Evolutionary conservation across 2,113 vertebrate genomes (phyloP).

Genomic region (Daphoenositta chrysoptera): DNA sequence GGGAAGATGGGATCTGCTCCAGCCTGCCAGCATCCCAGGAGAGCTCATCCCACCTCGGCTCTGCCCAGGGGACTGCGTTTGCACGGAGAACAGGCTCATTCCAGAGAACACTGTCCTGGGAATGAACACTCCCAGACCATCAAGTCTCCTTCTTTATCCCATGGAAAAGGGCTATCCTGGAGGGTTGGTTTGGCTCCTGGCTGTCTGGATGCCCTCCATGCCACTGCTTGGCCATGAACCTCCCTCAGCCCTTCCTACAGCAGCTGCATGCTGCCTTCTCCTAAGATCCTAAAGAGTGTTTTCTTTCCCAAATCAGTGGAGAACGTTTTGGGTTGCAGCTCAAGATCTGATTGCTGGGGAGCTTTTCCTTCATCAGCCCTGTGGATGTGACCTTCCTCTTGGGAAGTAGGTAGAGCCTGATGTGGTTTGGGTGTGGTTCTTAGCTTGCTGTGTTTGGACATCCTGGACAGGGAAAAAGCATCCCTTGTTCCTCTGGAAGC

Average conservation of each 20-base stretch:
- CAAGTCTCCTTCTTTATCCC: background rate
- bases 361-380: background rate
- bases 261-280: background rate
- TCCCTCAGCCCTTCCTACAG: background rate
- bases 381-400: background rate
- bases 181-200: background rate
- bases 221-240: rapidly evolving
- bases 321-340: background rate
- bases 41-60: background rate
- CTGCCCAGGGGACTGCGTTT: background rate
- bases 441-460: rapidly evolving
- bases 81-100: rapidly evolving
- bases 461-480: background rate
- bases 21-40: background rate
- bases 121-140: background rate
- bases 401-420: background rate
- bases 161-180: background rate
- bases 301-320: background rate
- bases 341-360: background rate
- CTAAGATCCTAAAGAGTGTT: background rate
- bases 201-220: background rate
- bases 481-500: background rate
- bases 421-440: background rate
- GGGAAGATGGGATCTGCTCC: background rate
- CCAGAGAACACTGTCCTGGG: background rate